Percentiles rank a stretch among this genome's conserved stretches.
These are phyloP conservation scores for Haemorhous mexicanus DNA, from an alignment of 2,113 vertebrate species.

Conservation along the genomic window DNA sequence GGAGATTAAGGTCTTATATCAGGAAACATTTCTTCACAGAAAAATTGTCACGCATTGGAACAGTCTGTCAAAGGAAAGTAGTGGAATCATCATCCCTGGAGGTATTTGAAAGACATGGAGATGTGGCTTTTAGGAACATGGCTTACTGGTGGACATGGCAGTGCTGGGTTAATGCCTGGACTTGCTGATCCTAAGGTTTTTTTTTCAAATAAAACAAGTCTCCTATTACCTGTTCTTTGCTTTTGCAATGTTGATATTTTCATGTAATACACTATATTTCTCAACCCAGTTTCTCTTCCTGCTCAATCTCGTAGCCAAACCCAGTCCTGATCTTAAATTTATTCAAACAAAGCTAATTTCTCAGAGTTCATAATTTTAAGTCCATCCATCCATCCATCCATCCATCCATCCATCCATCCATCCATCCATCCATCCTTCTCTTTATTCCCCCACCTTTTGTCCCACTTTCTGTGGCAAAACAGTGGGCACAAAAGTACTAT, in stretches of 20 bases:
- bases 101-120: neutral
- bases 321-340: neutral
- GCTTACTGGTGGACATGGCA: neutral
- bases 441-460: neutral
- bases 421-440: too few relatives aligned
- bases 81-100: neutral
- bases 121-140: neutral
- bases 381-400: too few relatives aligned
- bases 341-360: neutral
- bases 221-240: neutral
- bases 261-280: neutral
- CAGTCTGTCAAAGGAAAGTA: neutral
- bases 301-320: neutral
- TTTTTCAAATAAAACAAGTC: neutral
- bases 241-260: neutral
- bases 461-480: neutral
- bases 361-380: neutral
- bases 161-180: neutral
- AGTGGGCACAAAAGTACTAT: neutral
- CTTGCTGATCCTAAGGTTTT: neutral
- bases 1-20: neutral
- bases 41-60: neutral
- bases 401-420: neutral
- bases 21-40: neutral
- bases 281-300: neutral